A percentile compares a stretch with the other conserved stretches of the same genome.
Evolutionary conservation across 30 jellyfish, hydroid and myxozoan species (phyloP).

Genomic region (Aurelia coerulea): DNA sequence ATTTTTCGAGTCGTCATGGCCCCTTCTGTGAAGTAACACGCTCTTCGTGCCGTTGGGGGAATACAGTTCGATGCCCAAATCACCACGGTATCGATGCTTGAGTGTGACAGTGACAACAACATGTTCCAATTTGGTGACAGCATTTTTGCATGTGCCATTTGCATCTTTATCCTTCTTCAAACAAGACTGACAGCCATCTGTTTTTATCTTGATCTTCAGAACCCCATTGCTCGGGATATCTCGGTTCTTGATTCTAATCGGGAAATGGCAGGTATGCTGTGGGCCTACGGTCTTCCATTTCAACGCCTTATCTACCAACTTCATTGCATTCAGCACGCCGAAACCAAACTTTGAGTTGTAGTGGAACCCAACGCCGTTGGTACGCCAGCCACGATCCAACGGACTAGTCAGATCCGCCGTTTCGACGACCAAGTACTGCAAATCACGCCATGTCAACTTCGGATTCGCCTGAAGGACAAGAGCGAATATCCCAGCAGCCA

Average conservation of each 20-base stretch:
- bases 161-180: slow-evolving; percentile 44
- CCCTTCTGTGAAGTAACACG: slow-evolving; percentile 83
- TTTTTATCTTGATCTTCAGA: slow-evolving; percentile 71
- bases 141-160: slow-evolving; percentile 88
- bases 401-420: slow-evolving; percentile 96
- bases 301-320: slow-evolving; percentile 80
- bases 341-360: slow-evolving; percentile 98
- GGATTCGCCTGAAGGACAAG: slow-evolving; percentile 95
- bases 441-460: slow-evolving; percentile 94
- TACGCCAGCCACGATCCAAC: slow-evolving; percentile 90
- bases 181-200: slow-evolving; percentile 97
- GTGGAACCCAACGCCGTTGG: slow-evolving; percentile 90
- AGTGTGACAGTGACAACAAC: slow-evolving; percentile 94
- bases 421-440: slow-evolving; percentile 94
- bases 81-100: slow-evolving; percentile 90
- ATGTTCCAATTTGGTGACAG: slow-evolving; percentile 95
- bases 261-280: slow-evolving; percentile 92
- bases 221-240: slow-evolving; percentile 83
- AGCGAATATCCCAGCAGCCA: slow-evolving; percentile 98
- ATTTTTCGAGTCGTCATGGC: slow-evolving; percentile 70
- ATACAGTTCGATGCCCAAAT: slow-evolving; percentile 76
- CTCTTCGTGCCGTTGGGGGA: slow-evolving; percentile 94
- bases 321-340: slow-evolving; percentile 96
- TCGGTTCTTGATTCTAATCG: slow-evolving; percentile 64
- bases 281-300: slow-evolving; percentile 89